Percentiles rank a stretch among this genome's conserved stretches.
Evolutionary conservation across 2,888 invertebrate species (phyloP).

Genomic region (Nephrotoma flavescens): DNA sequence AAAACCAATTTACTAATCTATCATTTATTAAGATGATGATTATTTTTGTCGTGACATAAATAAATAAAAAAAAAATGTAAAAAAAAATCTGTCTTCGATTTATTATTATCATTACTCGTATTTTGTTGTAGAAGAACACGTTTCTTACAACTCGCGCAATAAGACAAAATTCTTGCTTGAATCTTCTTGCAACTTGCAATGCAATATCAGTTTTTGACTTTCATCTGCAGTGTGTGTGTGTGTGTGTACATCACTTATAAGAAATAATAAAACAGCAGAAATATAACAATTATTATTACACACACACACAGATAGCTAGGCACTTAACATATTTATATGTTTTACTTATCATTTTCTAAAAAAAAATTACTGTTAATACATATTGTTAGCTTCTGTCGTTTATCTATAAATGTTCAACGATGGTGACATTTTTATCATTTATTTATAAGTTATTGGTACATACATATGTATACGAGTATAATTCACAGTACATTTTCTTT

Average conservation of each 20-base stretch:
- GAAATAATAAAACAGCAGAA: background rate
- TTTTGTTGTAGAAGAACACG: background rate
- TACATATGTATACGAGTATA: background rate
- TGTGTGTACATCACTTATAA: background rate
- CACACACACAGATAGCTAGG: background rate
- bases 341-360: background rate
- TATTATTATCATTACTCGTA: background rate
- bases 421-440: background rate
- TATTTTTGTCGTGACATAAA: background rate
- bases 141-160: background rate
- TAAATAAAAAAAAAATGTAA: background rate
- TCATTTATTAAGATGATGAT: background rate
- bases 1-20: background rate
- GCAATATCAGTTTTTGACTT: background rate
- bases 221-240: background rate
- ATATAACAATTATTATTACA: background rate
- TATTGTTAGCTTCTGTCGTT: background rate
- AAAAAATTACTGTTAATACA: background rate
- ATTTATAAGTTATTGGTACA: background rate
- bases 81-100: background rate
- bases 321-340: background rate
- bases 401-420: background rate
- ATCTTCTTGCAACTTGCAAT: background rate
- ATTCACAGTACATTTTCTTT: background rate
- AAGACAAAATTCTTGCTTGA: background rate